Evolutionary conservation across 1,140 invertebrate genomes (phyloP), one percentile per base, ranked within the genome.

Genomic region (Helicoverpa armigera): DNA sequence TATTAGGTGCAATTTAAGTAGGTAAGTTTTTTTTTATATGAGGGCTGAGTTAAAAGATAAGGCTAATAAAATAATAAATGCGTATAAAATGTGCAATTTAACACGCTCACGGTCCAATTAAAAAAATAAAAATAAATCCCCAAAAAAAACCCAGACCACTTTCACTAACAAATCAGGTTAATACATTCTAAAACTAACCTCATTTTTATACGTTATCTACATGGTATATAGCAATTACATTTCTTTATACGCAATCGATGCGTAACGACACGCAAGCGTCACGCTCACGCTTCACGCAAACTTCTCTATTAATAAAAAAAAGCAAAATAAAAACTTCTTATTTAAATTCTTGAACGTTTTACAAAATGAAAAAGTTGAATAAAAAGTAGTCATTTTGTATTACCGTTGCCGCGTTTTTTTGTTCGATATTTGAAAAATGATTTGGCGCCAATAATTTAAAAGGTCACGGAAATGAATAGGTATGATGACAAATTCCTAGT

Each of bases 251-350:
- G 74, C 43, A 53, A 63, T 76, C 74, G 48, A 76, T 76, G 60
- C 60, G 60, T 76, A 65, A 23, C 74, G 60, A 51, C 60, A 76
- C 74, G 74, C 74, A 65, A 18, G n/a, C 74, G 74, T 76, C 74
- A 76, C 74, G 74, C 74, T 63, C 60, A 56, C 58, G 56, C n/a
- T 75, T 50, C 74, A 65, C 74, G 74, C 60, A 76, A 76, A 63
- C 74, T 10, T 51, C 16, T 50, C 7, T 31, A 51, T 29, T 53
- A 50, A 69, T 50, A 23, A 69, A 18, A 67, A 23, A 43, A 69
- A 48, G 35, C 14, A 50, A 69, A 69, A 51, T 69, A 69, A 50
- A 67, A 69, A 69, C 65, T 69, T 35, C 48, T 43, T n/a, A 69
- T 50, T 50, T 18, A 53, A 76, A 63, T 53, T 23, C 60, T 76